These are phyloP conservation scores for Conchocele bisecta DNA, from an alignment of 2,888 invertebrate species.

Conservation along the genomic window DNA sequence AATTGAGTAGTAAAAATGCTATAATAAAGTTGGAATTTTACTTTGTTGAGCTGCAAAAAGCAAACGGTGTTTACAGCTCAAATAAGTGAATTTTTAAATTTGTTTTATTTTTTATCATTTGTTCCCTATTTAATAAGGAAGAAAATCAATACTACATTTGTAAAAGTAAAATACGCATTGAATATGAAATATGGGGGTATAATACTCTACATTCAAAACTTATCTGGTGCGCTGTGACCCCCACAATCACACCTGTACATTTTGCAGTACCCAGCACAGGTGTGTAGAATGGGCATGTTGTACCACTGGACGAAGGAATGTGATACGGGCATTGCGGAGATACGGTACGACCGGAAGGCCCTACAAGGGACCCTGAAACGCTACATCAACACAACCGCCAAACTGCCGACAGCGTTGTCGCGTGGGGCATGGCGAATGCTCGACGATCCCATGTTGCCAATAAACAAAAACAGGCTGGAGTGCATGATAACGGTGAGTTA, in stretches of 20 bases:
- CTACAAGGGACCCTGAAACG: conserved; percentile 76
- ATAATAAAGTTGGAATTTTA: too few relatives aligned
- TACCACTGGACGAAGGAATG: conserved; percentile 82
- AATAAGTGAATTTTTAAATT: too few relatives aligned
- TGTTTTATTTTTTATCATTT: too few relatives aligned
- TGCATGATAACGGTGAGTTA: conserved; percentile 80
- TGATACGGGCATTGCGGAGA: conserved; percentile 80
- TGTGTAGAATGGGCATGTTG: conserved; percentile 81
- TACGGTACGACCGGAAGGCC: conserved; percentile 81
- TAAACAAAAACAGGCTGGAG: conserved; percentile 80
- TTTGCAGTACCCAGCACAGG: conserved; percentile 81
- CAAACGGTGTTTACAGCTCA: too few relatives aligned
- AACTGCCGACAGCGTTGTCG: conserved; percentile 72
- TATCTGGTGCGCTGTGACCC: too few relatives aligned
- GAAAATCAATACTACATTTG: too few relatives aligned
- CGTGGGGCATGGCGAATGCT: conserved; percentile 74
- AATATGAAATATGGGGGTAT: too few relatives aligned
- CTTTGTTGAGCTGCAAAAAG: too few relatives aligned
- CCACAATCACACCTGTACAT: background rate
- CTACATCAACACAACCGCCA: conserved; percentile 73
- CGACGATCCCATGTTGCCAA: conserved; percentile 77
- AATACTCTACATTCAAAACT: too few relatives aligned
- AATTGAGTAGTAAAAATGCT: too few relatives aligned
- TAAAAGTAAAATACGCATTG: too few relatives aligned
- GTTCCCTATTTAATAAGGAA: too few relatives aligned